These are phyloP conservation scores for Melanaphis sacchari DNA, from an alignment of 1,140 invertebrate species.

Conservation along the genomic window DNA sequence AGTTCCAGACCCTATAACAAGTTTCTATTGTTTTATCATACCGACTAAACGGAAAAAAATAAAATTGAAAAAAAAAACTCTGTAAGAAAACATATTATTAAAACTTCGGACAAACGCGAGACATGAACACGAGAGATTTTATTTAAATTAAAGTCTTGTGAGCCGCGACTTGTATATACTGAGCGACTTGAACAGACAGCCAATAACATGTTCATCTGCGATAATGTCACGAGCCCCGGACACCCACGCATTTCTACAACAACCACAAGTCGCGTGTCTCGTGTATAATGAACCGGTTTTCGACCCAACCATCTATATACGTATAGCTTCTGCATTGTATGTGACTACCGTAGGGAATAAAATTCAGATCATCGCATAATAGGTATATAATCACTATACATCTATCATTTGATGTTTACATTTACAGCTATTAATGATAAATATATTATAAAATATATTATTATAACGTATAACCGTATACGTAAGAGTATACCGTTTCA, in stretches of 20 bases:
- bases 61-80: background rate
- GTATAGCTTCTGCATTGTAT: background rate
- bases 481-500: background rate
- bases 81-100: background rate
- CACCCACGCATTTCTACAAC: constrained; percentile 37
- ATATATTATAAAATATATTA: background rate
- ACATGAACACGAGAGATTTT: background rate
- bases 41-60: background rate
- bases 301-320: background rate
- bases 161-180: background rate
- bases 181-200: background rate
- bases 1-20: background rate
- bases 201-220: constrained; percentile 43
- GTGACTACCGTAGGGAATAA: background rate
- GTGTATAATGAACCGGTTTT: constrained; percentile 25
- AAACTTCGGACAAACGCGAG: background rate
- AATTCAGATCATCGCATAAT: background rate
- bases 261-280: background rate
- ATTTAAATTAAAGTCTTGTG: background rate
- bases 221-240: constrained; percentile 36
- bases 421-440: background rate
- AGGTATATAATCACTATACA: background rate
- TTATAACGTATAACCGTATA: background rate
- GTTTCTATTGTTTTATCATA: background rate
- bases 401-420: background rate